Percentiles rank a stretch among this genome's conserved stretches.
Conservation (phyloP, 2,797 vertebrate species). For the Falco peregrinus region DNA sequence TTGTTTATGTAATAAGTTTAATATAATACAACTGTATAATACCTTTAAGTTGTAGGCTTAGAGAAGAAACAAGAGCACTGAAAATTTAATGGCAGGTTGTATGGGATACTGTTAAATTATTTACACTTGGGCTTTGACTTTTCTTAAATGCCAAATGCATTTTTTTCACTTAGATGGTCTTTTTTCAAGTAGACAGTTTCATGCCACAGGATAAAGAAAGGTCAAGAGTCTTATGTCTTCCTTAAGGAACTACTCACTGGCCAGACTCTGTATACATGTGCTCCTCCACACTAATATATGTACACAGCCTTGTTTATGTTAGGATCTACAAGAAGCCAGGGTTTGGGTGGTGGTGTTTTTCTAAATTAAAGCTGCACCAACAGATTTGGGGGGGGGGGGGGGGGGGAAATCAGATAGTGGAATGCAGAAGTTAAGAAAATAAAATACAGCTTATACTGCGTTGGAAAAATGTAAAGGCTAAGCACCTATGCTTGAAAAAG, state of each 20-base stretch:
- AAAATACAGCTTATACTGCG: neutral
- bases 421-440: constrained; percentile 45
- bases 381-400: neutral
- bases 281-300: neutral
- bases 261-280: neutral
- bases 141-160: neutral
- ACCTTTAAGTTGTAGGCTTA: neutral
- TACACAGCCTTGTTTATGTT: constrained; percentile 31
- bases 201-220: neutral
- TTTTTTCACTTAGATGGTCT: neutral
- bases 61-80: neutral
- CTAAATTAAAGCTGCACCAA: constrained; percentile 3
- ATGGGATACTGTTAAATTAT: neutral
- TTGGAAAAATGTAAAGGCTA: neutral
- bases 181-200: neutral
- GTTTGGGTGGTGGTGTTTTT: constrained; percentile 22
- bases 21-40: neutral
- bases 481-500: constrained; percentile 14
- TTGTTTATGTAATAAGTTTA: neutral
- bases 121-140: neutral
- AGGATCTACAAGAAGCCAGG: constrained; percentile 17
- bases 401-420: neutral
- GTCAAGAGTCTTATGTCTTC: neutral
- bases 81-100: neutral
- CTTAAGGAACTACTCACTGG: neutral